Conservation (phyloP, 1,140 invertebrate genomes). For the Penaeus chinensis region DNA sequence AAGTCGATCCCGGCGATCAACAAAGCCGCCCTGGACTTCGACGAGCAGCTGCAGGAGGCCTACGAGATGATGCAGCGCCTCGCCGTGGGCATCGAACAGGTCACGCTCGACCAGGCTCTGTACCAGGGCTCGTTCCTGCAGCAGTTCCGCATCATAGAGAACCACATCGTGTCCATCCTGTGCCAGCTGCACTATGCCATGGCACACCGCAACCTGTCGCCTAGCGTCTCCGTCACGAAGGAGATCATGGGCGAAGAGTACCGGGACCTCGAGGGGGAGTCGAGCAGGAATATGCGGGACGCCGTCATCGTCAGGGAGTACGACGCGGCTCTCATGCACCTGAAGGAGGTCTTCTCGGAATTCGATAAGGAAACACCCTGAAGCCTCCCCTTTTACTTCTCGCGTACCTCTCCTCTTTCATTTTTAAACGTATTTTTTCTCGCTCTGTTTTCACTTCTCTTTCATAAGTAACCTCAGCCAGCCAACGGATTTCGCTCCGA, state of each 20-base stretch:
- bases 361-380: conserved; percentile 25
- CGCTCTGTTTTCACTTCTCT: no score
- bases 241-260: conserved; percentile 73
- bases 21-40: conserved; percentile 24
- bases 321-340: conserved; percentile 75
- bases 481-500: no score
- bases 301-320: conserved; percentile 78
- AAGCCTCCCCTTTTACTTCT: background rate
- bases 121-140: conserved; percentile 70
- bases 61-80: conserved; percentile 76
- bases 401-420: background rate
- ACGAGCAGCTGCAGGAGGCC: conserved; percentile 71
- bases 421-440: no score
- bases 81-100: conserved; percentile 77
- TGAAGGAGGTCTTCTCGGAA: conserved; percentile 64
- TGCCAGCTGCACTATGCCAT: conserved; percentile 73
- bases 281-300: conserved; percentile 73
- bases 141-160: conserved; percentile 73
- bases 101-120: conserved; percentile 75
- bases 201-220: conserved; percentile 70
- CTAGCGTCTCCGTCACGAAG: conserved; percentile 70
- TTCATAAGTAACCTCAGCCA: no score
- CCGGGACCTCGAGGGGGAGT: conserved; percentile 68
- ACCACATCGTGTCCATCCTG: conserved; percentile 73
- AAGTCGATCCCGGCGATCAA: background rate